Percentiles rank a stretch among this genome's conserved stretches.
phyloP scores from a whole-genome alignment of 2,888 invertebrate genomes.

The Protophormia terraenovae region DNA sequence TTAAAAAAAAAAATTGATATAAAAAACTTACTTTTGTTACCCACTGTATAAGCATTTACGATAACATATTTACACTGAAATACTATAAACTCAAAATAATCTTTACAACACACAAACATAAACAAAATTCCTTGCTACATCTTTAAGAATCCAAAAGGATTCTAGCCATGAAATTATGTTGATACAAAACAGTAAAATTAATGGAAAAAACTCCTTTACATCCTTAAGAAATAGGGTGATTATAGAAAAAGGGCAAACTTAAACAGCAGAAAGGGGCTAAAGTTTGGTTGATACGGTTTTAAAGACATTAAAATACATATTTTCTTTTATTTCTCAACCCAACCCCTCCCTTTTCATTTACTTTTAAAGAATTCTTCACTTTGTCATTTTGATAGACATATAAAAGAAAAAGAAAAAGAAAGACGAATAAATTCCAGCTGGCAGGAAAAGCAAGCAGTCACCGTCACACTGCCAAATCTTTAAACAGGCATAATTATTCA shows the following conservation, averaged over 20 bases:
- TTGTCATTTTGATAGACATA: constrained; percentile 61
- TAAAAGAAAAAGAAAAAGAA: not conserved
- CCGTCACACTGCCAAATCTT: constrained; percentile 15
- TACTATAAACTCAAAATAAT: constrained; percentile 1
- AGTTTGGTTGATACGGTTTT: constrained; percentile 15
- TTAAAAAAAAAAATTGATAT: not conserved
- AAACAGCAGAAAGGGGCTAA: not conserved
- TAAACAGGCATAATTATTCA: constrained; percentile 37
- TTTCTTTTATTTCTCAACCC: not conserved
- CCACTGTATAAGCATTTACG: constrained; percentile 12
- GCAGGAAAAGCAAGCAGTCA: constrained; percentile 11
- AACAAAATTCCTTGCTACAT: constrained; percentile 12
- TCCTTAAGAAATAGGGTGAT: not conserved
- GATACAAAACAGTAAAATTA: constrained; percentile 29
- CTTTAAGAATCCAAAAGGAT: constrained; percentile 6
- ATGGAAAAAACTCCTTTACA: not conserved
- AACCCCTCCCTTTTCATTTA: not conserved
- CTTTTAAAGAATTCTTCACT: constrained; percentile 11
- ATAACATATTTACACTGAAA: not conserved
- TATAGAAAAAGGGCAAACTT: not conserved
- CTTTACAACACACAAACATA: not conserved
- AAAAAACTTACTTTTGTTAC: not conserved
- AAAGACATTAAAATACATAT: constrained; percentile 7
- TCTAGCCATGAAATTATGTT: constrained; percentile 35
- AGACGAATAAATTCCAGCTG: not conserved